Evolutionary conservation across 2,113 vertebrate genomes (phyloP), one percentile per base, ranked within the genome.

Genomic region (Apeltes quadracus): DNA sequence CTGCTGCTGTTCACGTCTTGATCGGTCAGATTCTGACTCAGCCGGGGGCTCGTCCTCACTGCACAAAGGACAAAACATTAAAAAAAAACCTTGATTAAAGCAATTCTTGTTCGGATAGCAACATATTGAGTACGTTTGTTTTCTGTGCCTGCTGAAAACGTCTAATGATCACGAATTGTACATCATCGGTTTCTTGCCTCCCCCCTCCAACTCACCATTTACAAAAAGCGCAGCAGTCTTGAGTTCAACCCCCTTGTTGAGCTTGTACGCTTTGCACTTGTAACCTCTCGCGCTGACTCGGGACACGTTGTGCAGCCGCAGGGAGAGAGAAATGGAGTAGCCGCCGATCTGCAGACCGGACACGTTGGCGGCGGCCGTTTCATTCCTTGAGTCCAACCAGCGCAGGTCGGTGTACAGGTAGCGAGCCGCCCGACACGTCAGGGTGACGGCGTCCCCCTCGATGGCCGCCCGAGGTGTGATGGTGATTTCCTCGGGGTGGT

Each of bases 1-100:
- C 93, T 95, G 1, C 96, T 97, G 83, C 94, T 95, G 89, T 98
- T 98, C 46, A 97, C 94, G 16, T 93, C 92, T 86, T 92, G 89
- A 73, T 95, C 90, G 0, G 95, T 96, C 46, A 98, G 94, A 81
- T 96, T 96, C 57, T 96, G 94, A 51, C 90, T 90, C 58, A 98
- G 85, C 2, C 90, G 87, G 0, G 96, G 96, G 0, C 83, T 87
- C 16, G 81, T 90, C 84, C 90, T 95, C 1, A 85, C 96, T 97
- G 79, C 27, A 59, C 6, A 39, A 44, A 51, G 74, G 51, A 74
- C 1, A 8, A 43, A 58, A 55, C 3, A 48, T 29, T 57, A 41
- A 41, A 22, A 58, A 75, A 16, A 25, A 20, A 34, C 13, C 11
- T 72, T 1, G 44, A n/a, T 66, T 25, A 29, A 16, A 65, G 0